A percentile compares a stretch with the other conserved stretches of the same genome.
Conservation (phyloP, 2,797 vertebrate species). For the Sebastolobus alascanus region DNA sequence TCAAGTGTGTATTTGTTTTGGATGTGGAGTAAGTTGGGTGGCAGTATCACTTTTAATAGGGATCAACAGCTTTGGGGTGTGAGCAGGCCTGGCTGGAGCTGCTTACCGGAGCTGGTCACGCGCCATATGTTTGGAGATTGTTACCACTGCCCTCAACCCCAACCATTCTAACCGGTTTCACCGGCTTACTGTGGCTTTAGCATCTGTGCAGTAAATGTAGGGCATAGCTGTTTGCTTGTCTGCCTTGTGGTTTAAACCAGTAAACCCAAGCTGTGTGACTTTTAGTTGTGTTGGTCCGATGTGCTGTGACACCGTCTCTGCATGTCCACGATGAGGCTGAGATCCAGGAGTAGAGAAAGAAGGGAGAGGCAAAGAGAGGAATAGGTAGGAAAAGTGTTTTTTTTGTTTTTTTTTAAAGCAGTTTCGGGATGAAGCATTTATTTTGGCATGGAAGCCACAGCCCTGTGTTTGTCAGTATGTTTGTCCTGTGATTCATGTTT, state of each 20-base stretch:
- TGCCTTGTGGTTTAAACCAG: constrained; percentile 63
- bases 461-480: not conserved
- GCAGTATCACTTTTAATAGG: constrained; percentile 67
- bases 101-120: constrained; percentile 64
- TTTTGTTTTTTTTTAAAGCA: not conserved
- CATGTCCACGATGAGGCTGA: constrained; percentile 62
- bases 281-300: constrained; percentile 50
- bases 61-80: constrained; percentile 64
- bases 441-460: constrained; percentile 6
- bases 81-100: constrained; percentile 59
- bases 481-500: constrained; percentile 1
- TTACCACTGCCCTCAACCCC: constrained; percentile 39
- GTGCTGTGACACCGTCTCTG: constrained; percentile 36
- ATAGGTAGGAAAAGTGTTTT: constrained; percentile 54
- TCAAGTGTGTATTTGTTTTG: constrained; percentile 25
- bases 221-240: constrained; percentile 68
- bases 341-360: constrained; percentile 52
- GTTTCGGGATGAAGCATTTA: not conserved
- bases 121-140: constrained; percentile 73
- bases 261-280: constrained; percentile 33
- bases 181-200: constrained; percentile 82
- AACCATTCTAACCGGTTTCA: constrained; percentile 68
- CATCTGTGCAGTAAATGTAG: constrained; percentile 80
- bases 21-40: constrained; percentile 35
- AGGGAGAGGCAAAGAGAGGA: constrained; percentile 51